These are phyloP conservation scores for Scaptomyza montana DNA, from an alignment of 1,140 invertebrate genomes.

Conservation along the genomic window DNA sequence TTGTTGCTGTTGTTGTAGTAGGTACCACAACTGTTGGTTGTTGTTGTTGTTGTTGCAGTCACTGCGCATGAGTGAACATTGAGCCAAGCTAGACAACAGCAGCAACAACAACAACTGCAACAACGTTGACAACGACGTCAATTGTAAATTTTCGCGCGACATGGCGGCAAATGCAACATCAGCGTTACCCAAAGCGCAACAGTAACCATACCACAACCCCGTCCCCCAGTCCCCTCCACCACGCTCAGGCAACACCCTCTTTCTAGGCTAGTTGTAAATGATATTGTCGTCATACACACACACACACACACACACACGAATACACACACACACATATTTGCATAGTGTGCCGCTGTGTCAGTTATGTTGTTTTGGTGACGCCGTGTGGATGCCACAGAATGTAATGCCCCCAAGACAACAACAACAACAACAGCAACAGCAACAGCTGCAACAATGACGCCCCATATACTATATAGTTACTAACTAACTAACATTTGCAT, in stretches of 20 bases:
- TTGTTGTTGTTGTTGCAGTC: constrained; percentile 54
- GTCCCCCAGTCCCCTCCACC: background rate
- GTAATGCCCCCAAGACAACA: constrained; percentile 26
- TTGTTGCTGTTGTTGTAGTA: constrained; percentile 9
- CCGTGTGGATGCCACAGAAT: constrained; percentile 62
- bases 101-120: constrained; percentile 35
- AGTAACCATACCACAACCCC: background rate
- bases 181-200: constrained; percentile 27
- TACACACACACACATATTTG: constrained; percentile 46
- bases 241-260: background rate
- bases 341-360: constrained; percentile 43
- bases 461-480: constrained; percentile 8
- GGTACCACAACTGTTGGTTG: constrained; percentile 19
- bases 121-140: constrained; percentile 56
- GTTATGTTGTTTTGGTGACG: constrained; percentile 35
- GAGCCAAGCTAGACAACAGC: constrained; percentile 44
- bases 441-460: constrained; percentile 20
- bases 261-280: constrained; percentile 67
- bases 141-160: constrained; percentile 75
- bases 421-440: background rate
- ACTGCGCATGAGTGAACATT: constrained; percentile 79
- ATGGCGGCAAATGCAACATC: constrained; percentile 63
- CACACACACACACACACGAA: constrained; percentile 29
- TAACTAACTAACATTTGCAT: constrained; percentile 38
- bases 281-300: constrained; percentile 70